These are phyloP conservation scores for Falco cherrug DNA, from an alignment of 2,797 vertebrate species.

Conservation along the genomic window DNA sequence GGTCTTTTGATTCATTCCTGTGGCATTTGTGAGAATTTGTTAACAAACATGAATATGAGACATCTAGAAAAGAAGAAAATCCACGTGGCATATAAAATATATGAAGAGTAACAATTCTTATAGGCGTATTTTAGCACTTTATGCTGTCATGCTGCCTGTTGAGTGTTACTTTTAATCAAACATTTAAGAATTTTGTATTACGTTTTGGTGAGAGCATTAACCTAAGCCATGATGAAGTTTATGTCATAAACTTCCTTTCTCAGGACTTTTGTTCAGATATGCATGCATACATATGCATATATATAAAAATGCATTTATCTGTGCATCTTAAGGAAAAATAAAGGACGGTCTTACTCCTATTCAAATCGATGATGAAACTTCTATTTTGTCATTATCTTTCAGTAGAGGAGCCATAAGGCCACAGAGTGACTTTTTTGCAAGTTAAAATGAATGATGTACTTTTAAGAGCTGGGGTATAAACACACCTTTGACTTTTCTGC, in stretches of 20 bases:
- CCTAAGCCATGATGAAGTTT: neutral
- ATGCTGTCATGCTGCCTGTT: rapidly evolving
- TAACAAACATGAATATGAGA: slow-evolving; percentile 9
- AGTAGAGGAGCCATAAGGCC: neutral
- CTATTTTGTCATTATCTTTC: neutral
- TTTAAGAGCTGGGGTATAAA: neutral
- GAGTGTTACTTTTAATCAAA: neutral
- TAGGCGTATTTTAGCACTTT: neutral
- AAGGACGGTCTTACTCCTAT: neutral
- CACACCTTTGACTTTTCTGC: neutral
- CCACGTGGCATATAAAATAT: neutral
- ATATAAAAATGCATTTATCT: neutral
- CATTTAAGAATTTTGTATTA: neutral
- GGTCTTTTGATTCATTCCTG: neutral
- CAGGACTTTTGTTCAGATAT: neutral
- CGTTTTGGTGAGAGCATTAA: neutral
- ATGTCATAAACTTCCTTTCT: neutral
- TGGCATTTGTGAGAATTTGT: slow-evolving; percentile 5
- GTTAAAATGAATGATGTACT: neutral
- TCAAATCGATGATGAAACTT: neutral
- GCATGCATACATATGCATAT: too few relatives aligned
- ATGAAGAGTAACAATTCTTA: neutral
- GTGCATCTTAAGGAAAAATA: neutral
- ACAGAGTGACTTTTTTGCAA: neutral
- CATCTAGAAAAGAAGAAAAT: neutral